Evolutionary conservation across 2,113 vertebrate species (phyloP), one percentile per base, ranked within the genome.

Genomic region (Agapornis roseicollis): DNA sequence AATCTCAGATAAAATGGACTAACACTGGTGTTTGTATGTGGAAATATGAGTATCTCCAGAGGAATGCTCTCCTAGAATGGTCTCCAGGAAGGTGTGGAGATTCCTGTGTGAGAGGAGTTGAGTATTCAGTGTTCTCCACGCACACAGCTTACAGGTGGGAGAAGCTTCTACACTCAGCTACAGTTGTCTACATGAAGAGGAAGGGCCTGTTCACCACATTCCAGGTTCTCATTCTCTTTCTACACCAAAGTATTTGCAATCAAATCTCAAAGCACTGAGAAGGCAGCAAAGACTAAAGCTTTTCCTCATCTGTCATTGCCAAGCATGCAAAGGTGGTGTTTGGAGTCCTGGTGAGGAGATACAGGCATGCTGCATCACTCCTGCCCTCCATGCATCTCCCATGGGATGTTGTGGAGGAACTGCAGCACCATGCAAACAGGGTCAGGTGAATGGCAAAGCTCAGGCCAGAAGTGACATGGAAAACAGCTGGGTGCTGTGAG

Each of bases 301-400:
- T 41, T 35, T 53, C 66, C 56, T 90, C 39, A 1, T 19, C 55
- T 65, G 24, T 28, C 61, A 29, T 16, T 13, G 11, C 28, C 20
- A 13, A 28, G 61, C 13, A 27, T 0, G 6, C 39, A 27, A 50
- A 68, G 37, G 24, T 39, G 79, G n/a, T 31, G 46, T 52, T 60
- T 10, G 16, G 72, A 19, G 63, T 22, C 35, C 11, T 81, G 15
- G 56, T 0, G 0, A 41, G 44, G 49, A 73, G 49, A 1, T 29
- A 18, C 42, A 29, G 47, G 8, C 0, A 0, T 42, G n/a, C 52
- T 82, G 27, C 52, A 50, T 46, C 65, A 13, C 27, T 72, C 29
- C 65, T 8, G 2, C 33, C 71, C n/a, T 39, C 46, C 0, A 0
- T 3, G 50, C 50, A 6, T 31, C 42, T 82, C 52, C 79, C 8